Evolutionary conservation across 2,797 vertebrate genomes (phyloP).

Genomic region (Leucoraja ocellata): DNA sequence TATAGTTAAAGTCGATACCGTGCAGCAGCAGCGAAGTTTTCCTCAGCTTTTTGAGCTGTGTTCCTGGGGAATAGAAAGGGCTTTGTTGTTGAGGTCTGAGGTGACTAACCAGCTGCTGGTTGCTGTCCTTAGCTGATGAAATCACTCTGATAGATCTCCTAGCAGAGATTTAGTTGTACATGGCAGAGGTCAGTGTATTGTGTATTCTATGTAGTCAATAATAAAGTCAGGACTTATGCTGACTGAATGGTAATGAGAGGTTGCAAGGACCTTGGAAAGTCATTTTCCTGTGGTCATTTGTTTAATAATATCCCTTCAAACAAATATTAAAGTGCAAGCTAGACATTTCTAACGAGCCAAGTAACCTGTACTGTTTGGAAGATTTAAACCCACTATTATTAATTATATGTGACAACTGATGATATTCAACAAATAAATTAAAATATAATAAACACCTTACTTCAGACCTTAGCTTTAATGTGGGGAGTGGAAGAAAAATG

Average conservation of each 20-base stretch:
- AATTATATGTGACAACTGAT: not conserved
- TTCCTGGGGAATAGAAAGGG: constrained; percentile 33
- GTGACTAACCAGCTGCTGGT: constrained; percentile 66
- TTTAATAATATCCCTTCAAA: constrained; percentile 64
- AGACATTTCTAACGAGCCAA: constrained; percentile 41
- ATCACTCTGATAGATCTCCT: constrained; percentile 86
- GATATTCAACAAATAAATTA: not conserved
- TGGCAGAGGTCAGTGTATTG: constrained; percentile 98
- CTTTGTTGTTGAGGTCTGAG: constrained; percentile 60
- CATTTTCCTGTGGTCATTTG: constrained; percentile 80
- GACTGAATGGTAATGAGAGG: constrained; percentile 91
- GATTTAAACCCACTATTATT: not conserved
- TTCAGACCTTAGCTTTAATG: not conserved
- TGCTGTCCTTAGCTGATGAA: constrained; percentile 74
- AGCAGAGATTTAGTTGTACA: constrained; percentile 91
- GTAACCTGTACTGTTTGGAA: constrained; percentile 22
- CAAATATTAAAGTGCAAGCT: constrained; percentile 60
- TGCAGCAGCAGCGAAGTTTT: constrained; percentile 20
- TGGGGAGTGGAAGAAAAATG: not conserved
- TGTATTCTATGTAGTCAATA: constrained; percentile 99
- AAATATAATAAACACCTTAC: not conserved
- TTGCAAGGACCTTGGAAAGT: constrained; percentile 96
- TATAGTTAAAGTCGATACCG: constrained; percentile 4
- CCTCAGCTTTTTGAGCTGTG: not conserved
- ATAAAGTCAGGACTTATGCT: constrained; percentile 98